Evolutionary conservation across 2,797 vertebrate genomes (phyloP).

Genomic region (Labeo calbasu): DNA sequence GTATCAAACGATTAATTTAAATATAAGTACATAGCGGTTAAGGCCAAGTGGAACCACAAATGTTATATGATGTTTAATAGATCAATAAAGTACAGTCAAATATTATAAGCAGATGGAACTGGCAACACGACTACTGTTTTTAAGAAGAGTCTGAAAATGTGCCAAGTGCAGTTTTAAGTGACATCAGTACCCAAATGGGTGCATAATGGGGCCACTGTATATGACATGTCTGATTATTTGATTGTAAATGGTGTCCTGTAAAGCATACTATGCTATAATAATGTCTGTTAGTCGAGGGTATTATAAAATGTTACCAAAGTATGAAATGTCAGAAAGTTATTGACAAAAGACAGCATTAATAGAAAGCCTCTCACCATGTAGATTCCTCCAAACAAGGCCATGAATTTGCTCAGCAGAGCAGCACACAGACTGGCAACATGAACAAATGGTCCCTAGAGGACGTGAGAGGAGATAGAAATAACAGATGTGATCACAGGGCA

Average conservation of each 20-base stretch:
- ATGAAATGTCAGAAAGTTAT: not conserved
- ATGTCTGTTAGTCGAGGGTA: constrained; percentile 9
- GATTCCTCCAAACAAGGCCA: constrained; percentile 94
- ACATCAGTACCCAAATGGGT: not conserved
- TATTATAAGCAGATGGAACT: not conserved
- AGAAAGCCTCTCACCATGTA: constrained; percentile 83
- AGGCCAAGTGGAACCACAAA: no score
- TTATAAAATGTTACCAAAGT: constrained; percentile 23
- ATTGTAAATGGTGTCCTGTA: not conserved
- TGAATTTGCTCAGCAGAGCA: constrained; percentile 92
- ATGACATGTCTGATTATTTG: not conserved
- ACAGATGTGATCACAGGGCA: constrained; percentile 27
- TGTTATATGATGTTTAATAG: not conserved
- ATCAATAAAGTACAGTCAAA: not conserved
- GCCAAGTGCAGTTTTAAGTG: not conserved
- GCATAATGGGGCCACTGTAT: not conserved
- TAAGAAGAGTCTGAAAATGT: constrained; percentile 10
- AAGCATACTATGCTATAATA: not conserved
- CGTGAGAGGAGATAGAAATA: constrained; percentile 5
- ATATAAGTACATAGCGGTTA: no score
- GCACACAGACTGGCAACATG: constrained; percentile 96
- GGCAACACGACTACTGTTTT: no score
- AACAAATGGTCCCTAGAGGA: constrained; percentile 90
- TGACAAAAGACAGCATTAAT: not conserved
- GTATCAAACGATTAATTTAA: no score